Base-by-base conservation (phyloP, 2,797 vertebrate species). In the Crocidura indochinensis region DNA sequence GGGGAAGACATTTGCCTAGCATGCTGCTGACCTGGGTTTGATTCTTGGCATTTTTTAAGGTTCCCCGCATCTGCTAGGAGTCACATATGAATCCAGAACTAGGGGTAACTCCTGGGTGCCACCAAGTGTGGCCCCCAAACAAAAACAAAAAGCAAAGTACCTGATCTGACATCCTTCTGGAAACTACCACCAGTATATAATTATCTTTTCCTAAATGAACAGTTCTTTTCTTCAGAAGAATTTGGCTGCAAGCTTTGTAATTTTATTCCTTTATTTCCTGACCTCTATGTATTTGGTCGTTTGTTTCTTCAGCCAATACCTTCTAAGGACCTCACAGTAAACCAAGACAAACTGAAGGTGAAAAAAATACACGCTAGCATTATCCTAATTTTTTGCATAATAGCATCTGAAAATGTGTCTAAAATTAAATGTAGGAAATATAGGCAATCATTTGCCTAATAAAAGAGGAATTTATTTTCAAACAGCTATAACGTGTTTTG, bases 371-470 rank as follows among this genome's bases (percentile, higher is more conserved):
- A 62, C 49, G 27, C 17, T 22, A 10, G 68, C 26, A 22, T 49
- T 75, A 49, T 78, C 15, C n/a, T 51, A 44, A 64, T n/a, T 26
- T 56, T 79, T 44, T 64, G 15, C 47, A 44, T 14, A 65, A 19
- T 27, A 4, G n/a, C 20, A 46, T 17, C 73, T 47, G 56, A 46
- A 38, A 49, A 76, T 53, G 15, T n/a, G 9, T 47, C 8, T 29
- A 75, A 68, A 73, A 64, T 76, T n/a, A 65, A 67, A 76, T n/a
- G 69, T 49, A 76, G 76, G 84, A 29, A 64, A 17, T 72, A 29
- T 84, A 9, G 51, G 51, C 7, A 31, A 29, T 72, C 26, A 38
- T 31, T 84, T 62, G 38, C 53, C 31, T 53, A 56, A 44, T 26
- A 6, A 68, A 69, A 71, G 71, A 14, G 29, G 87, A 1, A 1